Evolutionary conservation across 2,797 vertebrate species (phyloP), one percentile per base, ranked within the genome.

Genomic region (Naso thynnoides): DNA sequence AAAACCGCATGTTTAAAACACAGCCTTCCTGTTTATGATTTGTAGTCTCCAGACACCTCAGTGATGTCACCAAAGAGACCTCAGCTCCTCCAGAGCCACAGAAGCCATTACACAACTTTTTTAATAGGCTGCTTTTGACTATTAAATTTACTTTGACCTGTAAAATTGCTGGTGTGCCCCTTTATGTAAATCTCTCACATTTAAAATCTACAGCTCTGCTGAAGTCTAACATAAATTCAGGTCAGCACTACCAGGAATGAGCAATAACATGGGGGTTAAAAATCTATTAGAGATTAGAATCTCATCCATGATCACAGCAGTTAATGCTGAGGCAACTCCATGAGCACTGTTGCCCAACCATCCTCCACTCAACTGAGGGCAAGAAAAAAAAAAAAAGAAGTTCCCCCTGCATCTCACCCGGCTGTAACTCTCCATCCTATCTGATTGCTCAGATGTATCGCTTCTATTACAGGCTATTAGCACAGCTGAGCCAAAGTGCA

Each of bases 391-490:
- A n/a, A n/a, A n/a, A n/a, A 49, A 55, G 41, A 76, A 55, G 13
- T 8, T 61, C 10, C 48, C 24, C 31, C 26, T 50, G 31, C 48
- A 42, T 74, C 61, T 78, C 74, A 58, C 29, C 48, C 33, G 5
- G 15, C 63, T 41, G 44, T 47, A 60, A 24, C 44, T 68, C 80
- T 70, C 64, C 62, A 39, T 55, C 64, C 65, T 65, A 0, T 63
- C 55, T 45, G 52, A 84, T 74, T 44, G 45, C 72, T 69, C 45
- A 31, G 2, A 49, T 58, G 67, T 57, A 79, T 80, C 54, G 18
- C 79, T 67, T 86, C 78, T 67, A 85, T 84, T 84, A 71, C 78
- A 59, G 76, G 45, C 74, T 56, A 72, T 86, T 86, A 83, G 67
- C 75, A 39, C 29, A 55, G 52, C 63, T 58, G 59, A 82, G 74